Conservation (phyloP, 2,888 invertebrate genomes). For the Temnothorax unifasciatus region DNA sequence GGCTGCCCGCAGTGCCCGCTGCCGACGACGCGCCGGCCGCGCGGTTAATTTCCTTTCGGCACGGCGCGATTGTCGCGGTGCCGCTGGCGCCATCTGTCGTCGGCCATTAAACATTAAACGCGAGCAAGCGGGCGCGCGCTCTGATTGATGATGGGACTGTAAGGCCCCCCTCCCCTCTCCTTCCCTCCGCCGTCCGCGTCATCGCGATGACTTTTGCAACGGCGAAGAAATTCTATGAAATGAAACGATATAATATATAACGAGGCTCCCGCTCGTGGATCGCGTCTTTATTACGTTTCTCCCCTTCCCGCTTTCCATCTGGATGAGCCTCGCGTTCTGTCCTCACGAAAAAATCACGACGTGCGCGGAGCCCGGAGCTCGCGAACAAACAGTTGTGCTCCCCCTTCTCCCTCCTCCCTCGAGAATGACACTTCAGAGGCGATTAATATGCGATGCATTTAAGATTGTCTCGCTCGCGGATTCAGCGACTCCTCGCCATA, state of each 20-base stretch:
- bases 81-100: constrained; percentile 40
- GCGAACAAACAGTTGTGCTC: constrained; percentile 15
- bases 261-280: not conserved
- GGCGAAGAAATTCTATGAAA: constrained; percentile 8
- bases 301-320: not conserved
- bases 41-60: constrained; percentile 31
- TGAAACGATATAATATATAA: not conserved
- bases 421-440: too few species aligned
- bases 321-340: not conserved
- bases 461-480: not conserved
- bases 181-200: not conserved
- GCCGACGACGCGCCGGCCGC: too few species aligned
- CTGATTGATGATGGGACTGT: constrained; percentile 18
- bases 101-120: not conserved
- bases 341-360: not conserved
- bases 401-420: not conserved
- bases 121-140: constrained; percentile 8
- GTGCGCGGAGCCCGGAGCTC: not conserved
- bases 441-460: not conserved
- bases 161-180: not conserved
- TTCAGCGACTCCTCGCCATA: not conserved
- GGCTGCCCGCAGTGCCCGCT: constrained; percentile 3
- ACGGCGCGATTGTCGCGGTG: constrained; percentile 10
- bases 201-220: not conserved
- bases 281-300: not conserved